Conservation (phyloP, 2,113 vertebrate genomes). For the Halcyon malimbica region DNA sequence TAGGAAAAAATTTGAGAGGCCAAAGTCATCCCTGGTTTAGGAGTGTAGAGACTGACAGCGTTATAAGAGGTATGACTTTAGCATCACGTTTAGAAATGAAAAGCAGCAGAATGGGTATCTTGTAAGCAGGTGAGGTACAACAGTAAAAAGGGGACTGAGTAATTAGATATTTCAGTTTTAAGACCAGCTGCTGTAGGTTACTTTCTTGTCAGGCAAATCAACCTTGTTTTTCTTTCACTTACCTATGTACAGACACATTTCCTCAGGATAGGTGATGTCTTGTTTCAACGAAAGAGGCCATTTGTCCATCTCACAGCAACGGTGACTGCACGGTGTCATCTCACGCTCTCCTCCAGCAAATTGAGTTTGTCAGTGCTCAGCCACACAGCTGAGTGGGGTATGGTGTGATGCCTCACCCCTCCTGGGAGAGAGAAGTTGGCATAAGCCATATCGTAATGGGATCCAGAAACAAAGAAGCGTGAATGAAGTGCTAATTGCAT, state of each 20-base stretch:
- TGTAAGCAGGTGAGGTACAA: not conserved
- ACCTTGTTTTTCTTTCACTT: not conserved
- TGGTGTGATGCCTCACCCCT: constrained; percentile 65
- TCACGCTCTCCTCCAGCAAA: constrained; percentile 63
- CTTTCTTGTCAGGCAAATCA: constrained; percentile 8
- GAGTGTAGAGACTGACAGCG: not conserved
- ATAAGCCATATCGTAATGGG: constrained; percentile 76
- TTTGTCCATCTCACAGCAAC: constrained; percentile 51
- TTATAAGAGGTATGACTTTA: not conserved
- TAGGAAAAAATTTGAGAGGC: not conserved
- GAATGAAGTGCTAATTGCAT: constrained; percentile 85
- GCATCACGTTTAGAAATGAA: not conserved
- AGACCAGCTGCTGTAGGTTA: not conserved
- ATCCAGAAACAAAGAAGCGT: constrained; percentile 81
- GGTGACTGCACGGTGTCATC: constrained; percentile 25
- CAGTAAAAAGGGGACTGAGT: not conserved
- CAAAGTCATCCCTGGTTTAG: not conserved
- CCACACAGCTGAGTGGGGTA: constrained; percentile 71
- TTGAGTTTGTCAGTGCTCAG: constrained; percentile 82
- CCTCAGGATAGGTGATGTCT: constrained; percentile 25
- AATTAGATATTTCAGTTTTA: not conserved
- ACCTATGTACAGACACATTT: not conserved
- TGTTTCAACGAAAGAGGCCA: constrained; percentile 38
- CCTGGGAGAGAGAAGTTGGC: constrained; percentile 73
- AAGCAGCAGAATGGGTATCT: not conserved